A percentile compares a stretch with the other conserved stretches of the same genome.
These are phyloP conservation scores for Mastomys coucha DNA, from an alignment of 2,113 vertebrate genomes.

Conservation along the genomic window DNA sequence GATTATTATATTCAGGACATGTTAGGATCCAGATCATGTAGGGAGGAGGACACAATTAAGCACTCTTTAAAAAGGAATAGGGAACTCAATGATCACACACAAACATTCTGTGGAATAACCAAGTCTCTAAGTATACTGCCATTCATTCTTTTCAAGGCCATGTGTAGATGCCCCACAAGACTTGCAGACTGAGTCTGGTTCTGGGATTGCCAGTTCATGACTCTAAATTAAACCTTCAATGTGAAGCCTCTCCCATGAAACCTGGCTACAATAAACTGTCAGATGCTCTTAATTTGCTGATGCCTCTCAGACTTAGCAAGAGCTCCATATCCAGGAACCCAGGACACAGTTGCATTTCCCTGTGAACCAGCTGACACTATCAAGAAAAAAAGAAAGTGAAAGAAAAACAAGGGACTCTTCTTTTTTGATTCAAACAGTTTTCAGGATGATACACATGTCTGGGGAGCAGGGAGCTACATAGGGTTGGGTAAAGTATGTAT, in stretches of 20 bases:
- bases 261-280: conserved; percentile 47
- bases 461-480: not conserved
- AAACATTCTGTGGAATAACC: not conserved
- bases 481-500: not conserved
- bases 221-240: conserved; percentile 45
- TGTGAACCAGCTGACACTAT: conserved; percentile 42
- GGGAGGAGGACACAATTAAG: not conserved
- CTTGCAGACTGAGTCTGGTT: conserved; percentile 36
- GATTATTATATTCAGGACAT: not conserved
- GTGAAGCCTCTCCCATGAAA: conserved; percentile 35
- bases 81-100: not conserved
- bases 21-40: not conserved
- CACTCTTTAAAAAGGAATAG: not conserved
- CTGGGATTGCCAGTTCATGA: conserved; percentile 15
- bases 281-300: conserved; percentile 58
- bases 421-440: not conserved
- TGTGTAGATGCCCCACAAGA: not conserved
- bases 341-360: conserved; percentile 22
- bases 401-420: not conserved
- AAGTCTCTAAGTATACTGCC: not conserved
- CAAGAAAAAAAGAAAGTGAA: not conserved
- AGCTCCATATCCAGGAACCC: conserved; percentile 34
- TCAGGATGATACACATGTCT: not conserved
- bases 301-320: not conserved
- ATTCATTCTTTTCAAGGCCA: conserved; percentile 18